phyloP scores from a whole-genome alignment of 30 jellyfish, hydroid and myxozoan species.

The Hydractinia symbiolongicarpus region DNA sequence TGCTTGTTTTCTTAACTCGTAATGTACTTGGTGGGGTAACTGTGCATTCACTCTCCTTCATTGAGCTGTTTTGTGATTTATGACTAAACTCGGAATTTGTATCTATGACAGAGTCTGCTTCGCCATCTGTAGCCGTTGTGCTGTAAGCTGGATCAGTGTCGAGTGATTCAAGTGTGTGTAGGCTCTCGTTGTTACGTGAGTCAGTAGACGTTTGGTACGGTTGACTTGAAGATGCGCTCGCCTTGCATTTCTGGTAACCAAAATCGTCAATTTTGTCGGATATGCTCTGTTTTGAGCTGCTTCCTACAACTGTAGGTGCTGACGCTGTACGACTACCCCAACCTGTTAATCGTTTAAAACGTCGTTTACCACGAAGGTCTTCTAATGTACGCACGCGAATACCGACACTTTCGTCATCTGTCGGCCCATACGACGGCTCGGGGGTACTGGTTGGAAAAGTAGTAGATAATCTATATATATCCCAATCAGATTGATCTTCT shows the following conservation, averaged over 20 bases:
- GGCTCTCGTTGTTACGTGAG: background rate
- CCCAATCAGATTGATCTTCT: constrained; percentile 93
- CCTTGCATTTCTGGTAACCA: background rate
- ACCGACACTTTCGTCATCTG: constrained; percentile 61
- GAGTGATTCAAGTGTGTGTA: background rate
- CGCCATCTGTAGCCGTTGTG: constrained; percentile 47
- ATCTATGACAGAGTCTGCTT: constrained; percentile 39
- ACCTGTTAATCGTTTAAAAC: constrained; percentile 65
- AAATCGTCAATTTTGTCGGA: constrained; percentile 29
- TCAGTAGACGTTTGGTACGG: background rate
- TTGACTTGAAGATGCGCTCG: background rate
- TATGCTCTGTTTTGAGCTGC: constrained; percentile 52
- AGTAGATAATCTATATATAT: constrained; percentile 64
- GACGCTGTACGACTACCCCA: constrained; percentile 99
- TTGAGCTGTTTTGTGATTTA: constrained; percentile 26
- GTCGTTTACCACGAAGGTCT: constrained; percentile 70
- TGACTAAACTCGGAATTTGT: constrained; percentile 30
- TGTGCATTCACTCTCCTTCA: constrained; percentile 30
- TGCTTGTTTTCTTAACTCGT: background rate
- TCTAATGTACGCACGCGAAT: constrained; percentile 77
- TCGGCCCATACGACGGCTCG: constrained; percentile 84
- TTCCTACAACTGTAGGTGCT: constrained; percentile 94
- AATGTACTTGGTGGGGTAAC: background rate
- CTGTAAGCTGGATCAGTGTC: constrained; percentile 28
- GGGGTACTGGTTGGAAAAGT: constrained; percentile 97